Conservation (phyloP, 2,113 vertebrate species). For the Mus spicilegus region DNA sequence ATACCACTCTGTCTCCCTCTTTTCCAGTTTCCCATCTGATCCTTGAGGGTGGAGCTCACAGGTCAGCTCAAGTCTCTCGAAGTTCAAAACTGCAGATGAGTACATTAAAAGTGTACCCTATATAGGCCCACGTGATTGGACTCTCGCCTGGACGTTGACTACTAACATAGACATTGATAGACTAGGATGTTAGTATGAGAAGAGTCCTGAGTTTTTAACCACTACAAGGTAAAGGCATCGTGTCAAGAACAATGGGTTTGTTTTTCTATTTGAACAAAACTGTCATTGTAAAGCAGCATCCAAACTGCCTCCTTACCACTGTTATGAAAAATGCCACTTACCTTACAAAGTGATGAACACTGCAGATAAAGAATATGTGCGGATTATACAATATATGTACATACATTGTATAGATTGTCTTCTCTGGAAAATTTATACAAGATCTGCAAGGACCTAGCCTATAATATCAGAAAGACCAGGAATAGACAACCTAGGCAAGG, state of each 20-base stretch:
- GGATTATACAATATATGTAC: neutral
- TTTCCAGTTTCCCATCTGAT: neutral
- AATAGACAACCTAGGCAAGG: neutral
- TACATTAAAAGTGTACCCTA: neutral
- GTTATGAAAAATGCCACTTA: neutral
- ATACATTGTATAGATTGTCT: neutral
- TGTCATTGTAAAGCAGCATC: neutral
- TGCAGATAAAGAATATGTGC: neutral
- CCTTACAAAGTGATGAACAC: neutral
- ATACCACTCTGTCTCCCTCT: neutral
- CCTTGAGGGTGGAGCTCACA: neutral
- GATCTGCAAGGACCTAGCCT: neutral
- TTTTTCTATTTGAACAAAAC: neutral
- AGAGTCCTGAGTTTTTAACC: neutral
- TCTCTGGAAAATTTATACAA: constrained; percentile 27
- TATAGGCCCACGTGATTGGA: neutral
- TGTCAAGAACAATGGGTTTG: neutral
- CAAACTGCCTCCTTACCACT: neutral
- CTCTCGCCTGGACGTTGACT: neutral
- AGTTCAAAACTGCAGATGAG: neutral
- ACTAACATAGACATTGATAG: neutral
- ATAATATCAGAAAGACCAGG: neutral
- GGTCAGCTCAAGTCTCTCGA: neutral
- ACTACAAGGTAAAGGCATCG: neutral
- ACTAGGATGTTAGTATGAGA: neutral